phyloP scores from a whole-genome alignment of 2,797 vertebrate genomes.

The Sebastes diaconus region DNA sequence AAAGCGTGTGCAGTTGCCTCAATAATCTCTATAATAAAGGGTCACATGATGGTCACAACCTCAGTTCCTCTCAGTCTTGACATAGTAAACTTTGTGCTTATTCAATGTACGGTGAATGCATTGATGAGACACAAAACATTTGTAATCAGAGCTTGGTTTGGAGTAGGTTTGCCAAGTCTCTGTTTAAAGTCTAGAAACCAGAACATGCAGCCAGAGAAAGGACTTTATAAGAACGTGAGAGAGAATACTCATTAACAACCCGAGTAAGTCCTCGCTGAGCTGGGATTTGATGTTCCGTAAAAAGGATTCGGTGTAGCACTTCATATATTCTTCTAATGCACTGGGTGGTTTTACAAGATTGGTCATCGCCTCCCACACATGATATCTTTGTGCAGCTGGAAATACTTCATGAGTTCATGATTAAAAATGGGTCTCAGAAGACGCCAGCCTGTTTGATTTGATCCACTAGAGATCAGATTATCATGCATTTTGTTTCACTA shows the following conservation, averaged over 20 bases:
- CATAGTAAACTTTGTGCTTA: slow-evolving; percentile 22
- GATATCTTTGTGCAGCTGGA: slow-evolving; percentile 61
- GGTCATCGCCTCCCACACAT: slow-evolving; percentile 40
- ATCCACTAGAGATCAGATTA: slow-evolving; percentile 43
- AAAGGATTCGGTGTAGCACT: slow-evolving; percentile 44
- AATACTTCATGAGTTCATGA: slow-evolving; percentile 26
- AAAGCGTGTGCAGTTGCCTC: slow-evolving; percentile 27
- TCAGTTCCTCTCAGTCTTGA: slow-evolving; percentile 19
- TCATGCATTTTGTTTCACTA: slow-evolving; percentile 27
- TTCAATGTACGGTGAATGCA: slow-evolving; percentile 38
- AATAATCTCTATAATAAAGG: slow-evolving; percentile 16
- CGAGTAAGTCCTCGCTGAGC: slow-evolving; percentile 29
- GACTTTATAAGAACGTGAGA: slow-evolving; percentile 31
- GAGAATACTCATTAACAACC: slow-evolving; percentile 29
- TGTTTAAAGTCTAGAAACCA: slow-evolving; percentile 44
- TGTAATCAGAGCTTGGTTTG: slow-evolving; percentile 55
- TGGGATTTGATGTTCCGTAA: slow-evolving; percentile 33
- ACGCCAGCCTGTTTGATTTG: slow-evolving; percentile 54
- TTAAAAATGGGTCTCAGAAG: slow-evolving; percentile 34
- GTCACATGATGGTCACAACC: slow-evolving; percentile 48
- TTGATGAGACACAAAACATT: slow-evolving; percentile 41
- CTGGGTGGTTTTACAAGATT: slow-evolving; percentile 38
- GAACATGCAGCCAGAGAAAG: slow-evolving; percentile 10
- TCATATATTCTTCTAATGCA: slow-evolving; percentile 36
- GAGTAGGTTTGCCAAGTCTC: slow-evolving; percentile 38